These are phyloP conservation scores for Rhincodon typus DNA, from an alignment of 2,797 vertebrate species.

Conservation along the genomic window DNA sequence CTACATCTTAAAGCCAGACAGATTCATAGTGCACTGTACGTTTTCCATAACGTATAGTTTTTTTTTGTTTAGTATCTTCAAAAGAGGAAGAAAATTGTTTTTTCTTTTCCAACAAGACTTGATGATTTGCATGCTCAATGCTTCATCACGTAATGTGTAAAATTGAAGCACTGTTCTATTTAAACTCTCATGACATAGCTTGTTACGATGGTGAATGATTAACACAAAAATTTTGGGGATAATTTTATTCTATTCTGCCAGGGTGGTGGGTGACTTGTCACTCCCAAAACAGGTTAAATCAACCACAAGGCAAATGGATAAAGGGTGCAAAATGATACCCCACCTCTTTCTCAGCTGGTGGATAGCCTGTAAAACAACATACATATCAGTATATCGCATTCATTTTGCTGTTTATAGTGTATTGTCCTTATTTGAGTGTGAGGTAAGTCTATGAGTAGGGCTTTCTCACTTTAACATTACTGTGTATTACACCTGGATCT, in stretches of 20 bases:
- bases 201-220: not conserved
- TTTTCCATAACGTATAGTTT: not conserved
- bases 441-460: not conserved
- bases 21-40: too few relatives aligned
- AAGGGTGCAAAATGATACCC: not conserved
- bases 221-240: not conserved
- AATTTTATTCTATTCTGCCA: not conserved
- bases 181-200: not conserved
- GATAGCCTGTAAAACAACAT: not conserved
- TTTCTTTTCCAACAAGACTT: not conserved
- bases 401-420: not conserved
- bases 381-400: not conserved
- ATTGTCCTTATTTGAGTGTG: not conserved
- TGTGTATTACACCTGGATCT: too few relatives aligned
- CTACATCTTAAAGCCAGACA: not conserved
- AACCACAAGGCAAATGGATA: too few relatives aligned
- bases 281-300: not conserved
- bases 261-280: not conserved
- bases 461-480: not conserved
- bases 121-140: not conserved
- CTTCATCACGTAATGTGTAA: not conserved
- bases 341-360: not conserved
- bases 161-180: not conserved
- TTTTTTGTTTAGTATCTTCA: not conserved
- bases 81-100: not conserved